Conservation (phyloP, 2,888 invertebrate genomes). For the Noctuana brunneofusca region DNA sequence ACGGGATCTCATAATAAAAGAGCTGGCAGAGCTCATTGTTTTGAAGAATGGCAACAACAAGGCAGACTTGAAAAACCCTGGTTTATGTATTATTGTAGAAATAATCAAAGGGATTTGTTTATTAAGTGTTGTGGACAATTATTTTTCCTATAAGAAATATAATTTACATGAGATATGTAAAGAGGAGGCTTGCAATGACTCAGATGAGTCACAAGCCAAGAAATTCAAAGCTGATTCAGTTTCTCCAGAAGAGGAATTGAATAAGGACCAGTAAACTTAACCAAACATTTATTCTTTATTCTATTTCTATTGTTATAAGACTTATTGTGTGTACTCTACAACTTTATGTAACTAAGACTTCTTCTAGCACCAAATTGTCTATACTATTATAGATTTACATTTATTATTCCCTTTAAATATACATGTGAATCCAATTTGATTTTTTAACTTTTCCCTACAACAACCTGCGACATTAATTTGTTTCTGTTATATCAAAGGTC, state of each 20-base stretch:
- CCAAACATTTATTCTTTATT: slow-evolving; percentile 45
- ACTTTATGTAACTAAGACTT: slow-evolving; percentile 55
- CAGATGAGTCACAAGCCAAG: slow-evolving; percentile 70
- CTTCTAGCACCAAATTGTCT: slow-evolving; percentile 68
- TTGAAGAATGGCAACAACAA: slow-evolving; percentile 87
- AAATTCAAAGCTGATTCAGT: slow-evolving; percentile 64
- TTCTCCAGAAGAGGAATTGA: slow-evolving; percentile 52
- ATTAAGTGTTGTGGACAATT: slow-evolving; percentile 90
- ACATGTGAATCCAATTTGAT: slow-evolving; percentile 33
- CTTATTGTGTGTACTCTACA: slow-evolving; percentile 51
- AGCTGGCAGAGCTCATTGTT: slow-evolving; percentile 87
- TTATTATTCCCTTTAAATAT: slow-evolving; percentile 41
- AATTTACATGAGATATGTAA: slow-evolving; percentile 88
- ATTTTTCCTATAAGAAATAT: slow-evolving; percentile 90
- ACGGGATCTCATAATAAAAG: slow-evolving; percentile 87
- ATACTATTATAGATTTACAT: slow-evolving; percentile 36
- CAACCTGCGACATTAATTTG: neutral
- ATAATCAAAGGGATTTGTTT: slow-evolving; percentile 91
- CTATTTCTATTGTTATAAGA: slow-evolving; percentile 59
- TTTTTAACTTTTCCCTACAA: slow-evolving; percentile 11
- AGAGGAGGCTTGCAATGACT: slow-evolving; percentile 64
- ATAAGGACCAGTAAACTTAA: slow-evolving; percentile 51
- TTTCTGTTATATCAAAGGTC: neutral
- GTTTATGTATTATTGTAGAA: slow-evolving; percentile 91
- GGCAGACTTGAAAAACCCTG: slow-evolving; percentile 90